Percentiles rank a stretch among this genome's conserved stretches.
Conservation (phyloP, 1,140 invertebrate species). For the Drosophila ambigua region DNA sequence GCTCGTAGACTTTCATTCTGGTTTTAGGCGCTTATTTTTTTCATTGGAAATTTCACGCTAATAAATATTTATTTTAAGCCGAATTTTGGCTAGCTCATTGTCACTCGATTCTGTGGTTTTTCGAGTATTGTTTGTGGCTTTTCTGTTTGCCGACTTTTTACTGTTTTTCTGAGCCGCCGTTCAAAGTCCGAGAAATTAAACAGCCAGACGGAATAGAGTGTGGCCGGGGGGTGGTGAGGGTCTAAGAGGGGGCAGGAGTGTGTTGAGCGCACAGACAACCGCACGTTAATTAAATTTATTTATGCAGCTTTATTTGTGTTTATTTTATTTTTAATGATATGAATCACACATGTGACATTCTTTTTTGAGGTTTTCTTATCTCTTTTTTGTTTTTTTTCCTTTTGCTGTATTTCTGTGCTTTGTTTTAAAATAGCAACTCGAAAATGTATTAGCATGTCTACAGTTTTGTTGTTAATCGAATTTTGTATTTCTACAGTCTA, state of each 20-base stretch:
- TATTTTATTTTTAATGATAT: slow-evolving; percentile 74
- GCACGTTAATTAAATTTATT: slow-evolving; percentile 81
- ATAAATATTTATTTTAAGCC: slow-evolving; percentile 43
- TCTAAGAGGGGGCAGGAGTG: neutral
- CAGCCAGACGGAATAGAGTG: slow-evolving; percentile 56
- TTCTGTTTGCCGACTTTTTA: slow-evolving; percentile 58
- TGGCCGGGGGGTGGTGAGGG: slow-evolving; percentile 18
- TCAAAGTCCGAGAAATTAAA: slow-evolving; percentile 79
- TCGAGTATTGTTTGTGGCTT: slow-evolving; percentile 11
- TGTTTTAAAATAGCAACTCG: slow-evolving; percentile 68
- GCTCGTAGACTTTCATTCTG: too few relatives aligned
- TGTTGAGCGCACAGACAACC: slow-evolving; percentile 23
- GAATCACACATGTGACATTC: slow-evolving; percentile 79
- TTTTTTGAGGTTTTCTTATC: slow-evolving; percentile 39
- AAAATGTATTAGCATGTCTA: slow-evolving; percentile 69
- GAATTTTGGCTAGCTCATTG: slow-evolving; percentile 49
- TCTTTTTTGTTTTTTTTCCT: neutral
- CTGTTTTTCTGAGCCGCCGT: slow-evolving; percentile 58
- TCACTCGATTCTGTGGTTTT: slow-evolving; percentile 48
- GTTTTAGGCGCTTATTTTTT: slow-evolving; percentile 20
- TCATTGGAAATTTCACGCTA: slow-evolving; percentile 10
- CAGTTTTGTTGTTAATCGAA: slow-evolving; percentile 55
- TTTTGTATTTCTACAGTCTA: slow-evolving; percentile 13
- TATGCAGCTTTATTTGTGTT: slow-evolving; percentile 66
- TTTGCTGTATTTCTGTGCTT: slow-evolving; percentile 43